phyloP scores from a whole-genome alignment of 2,113 vertebrate species.

The Cathartes aura region DNA sequence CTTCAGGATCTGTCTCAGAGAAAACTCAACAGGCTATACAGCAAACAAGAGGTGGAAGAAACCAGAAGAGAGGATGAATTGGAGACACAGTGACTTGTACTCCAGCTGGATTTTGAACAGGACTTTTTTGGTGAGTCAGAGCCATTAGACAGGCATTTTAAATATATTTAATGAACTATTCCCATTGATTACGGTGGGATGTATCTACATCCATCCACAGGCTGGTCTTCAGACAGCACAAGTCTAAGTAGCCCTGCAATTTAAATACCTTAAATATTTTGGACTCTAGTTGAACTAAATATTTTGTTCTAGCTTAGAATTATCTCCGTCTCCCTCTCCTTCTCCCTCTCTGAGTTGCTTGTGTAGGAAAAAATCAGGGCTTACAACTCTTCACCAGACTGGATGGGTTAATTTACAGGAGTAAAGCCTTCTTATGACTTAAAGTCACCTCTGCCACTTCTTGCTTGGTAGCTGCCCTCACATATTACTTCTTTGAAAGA shows the following conservation, averaged over 20 bases:
- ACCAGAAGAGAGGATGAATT: not conserved
- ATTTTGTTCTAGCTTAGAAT: not conserved
- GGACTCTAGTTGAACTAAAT: not conserved
- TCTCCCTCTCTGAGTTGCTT: not conserved
- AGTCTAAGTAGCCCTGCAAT: not conserved
- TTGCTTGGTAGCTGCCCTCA: not conserved
- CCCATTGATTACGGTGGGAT: not conserved
- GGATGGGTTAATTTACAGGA: not conserved
- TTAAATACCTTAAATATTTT: not conserved
- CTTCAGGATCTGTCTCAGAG: not conserved
- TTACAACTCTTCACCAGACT: not conserved
- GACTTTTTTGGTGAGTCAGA: not conserved
- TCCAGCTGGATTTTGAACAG: not conserved
- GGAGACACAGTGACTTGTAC: not conserved
- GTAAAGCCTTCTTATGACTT: not conserved
- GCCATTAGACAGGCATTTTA: not conserved
- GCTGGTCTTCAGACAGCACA: not conserved
- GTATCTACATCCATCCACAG: not conserved
- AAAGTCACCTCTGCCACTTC: not conserved
- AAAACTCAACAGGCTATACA: not conserved
- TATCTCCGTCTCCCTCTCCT: not conserved
- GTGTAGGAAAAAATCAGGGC: not conserved
- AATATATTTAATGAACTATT: not conserved
- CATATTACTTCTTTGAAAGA: not conserved
- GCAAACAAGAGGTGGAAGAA: not conserved